Conservation (phyloP, 2,113 vertebrate genomes). For the Ginglymostoma cirratum region DNA sequence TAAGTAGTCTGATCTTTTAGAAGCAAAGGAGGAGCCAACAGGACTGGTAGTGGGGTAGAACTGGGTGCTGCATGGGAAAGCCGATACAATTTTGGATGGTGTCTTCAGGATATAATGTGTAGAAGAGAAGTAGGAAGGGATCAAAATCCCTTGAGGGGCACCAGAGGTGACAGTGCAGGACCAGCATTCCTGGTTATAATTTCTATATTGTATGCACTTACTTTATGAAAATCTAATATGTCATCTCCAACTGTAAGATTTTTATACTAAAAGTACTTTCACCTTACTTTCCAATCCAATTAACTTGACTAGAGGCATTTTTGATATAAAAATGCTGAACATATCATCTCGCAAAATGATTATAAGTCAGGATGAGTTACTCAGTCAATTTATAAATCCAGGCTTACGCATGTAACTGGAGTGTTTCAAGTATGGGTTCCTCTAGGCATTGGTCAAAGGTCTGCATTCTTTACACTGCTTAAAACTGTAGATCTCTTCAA, state of each 20-base stretch:
- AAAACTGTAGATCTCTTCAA: neutral
- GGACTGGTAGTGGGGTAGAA: too few species aligned
- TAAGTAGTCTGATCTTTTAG: too few species aligned
- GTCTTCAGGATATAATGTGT: too few species aligned
- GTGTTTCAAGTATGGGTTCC: neutral
- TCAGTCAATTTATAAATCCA: slow-evolving; percentile 33
- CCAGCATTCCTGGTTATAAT: neutral
- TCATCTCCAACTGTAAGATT: neutral
- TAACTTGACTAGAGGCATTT: neutral
- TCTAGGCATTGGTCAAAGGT: neutral
- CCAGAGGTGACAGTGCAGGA: too few species aligned
- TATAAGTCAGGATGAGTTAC: slow-evolving; percentile 9
- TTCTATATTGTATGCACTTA: neutral
- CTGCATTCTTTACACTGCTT: slow-evolving; percentile 23
- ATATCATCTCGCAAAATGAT: slow-evolving; percentile 20
- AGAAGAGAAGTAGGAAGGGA: too few species aligned
- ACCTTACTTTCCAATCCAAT: slow-evolving; percentile 5
- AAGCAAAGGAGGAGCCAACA: too few species aligned
- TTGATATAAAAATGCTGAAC: slow-evolving; percentile 12
- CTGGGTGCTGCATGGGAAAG: too few species aligned
- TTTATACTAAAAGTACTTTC: slow-evolving; percentile 3
- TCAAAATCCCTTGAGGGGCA: too few species aligned
- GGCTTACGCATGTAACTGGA: neutral
- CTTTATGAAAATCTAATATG: neutral
- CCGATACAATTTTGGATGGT: too few species aligned